Conservation (phyloP, 2,113 vertebrate species). For the Vimba vimba region DNA sequence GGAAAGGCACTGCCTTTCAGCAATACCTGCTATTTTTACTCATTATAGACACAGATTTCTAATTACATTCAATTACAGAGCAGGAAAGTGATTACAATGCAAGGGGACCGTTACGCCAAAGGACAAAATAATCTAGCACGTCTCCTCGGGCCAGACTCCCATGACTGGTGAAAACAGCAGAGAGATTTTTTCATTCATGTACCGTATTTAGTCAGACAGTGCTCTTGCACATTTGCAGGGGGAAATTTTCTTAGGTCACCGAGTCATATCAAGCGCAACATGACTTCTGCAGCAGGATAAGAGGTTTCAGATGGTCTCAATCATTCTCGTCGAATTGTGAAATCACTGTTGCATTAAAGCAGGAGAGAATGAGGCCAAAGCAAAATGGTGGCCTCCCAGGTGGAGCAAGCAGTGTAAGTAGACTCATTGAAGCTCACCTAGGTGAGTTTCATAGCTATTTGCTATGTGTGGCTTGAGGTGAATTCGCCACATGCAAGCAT, state of each 20-base stretch:
- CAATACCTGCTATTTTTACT: constrained; percentile 39
- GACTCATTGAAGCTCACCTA: constrained; percentile 12
- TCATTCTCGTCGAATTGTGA: constrained; percentile 5
- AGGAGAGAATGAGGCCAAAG: constrained; percentile 28
- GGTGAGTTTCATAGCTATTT: constrained; percentile 30
- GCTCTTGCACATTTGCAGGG: constrained; percentile 7
- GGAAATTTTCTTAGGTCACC: constrained; percentile 6
- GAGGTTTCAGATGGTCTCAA: constrained; percentile 29
- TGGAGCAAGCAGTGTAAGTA: constrained; percentile 9
- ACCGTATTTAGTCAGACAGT: constrained; percentile 27
- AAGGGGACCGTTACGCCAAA: not conserved
- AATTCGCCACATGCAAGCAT: constrained; percentile 17
- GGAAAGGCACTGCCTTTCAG: constrained; percentile 26
- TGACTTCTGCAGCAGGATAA: constrained; percentile 19
- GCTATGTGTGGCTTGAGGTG: not conserved
- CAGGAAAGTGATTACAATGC: constrained; percentile 28
- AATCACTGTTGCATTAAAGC: constrained; percentile 31
- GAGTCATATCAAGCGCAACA: constrained; percentile 35
- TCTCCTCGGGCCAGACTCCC: not conserved
- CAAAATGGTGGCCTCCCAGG: constrained; percentile 30
- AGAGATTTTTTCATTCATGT: constrained; percentile 11
- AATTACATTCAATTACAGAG: constrained; percentile 30
- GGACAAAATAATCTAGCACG: not conserved
- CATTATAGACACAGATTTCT: constrained; percentile 9
- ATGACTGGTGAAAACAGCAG: not conserved